Evolutionary conservation across 2,113 vertebrate species (phyloP), one percentile per base, ranked within the genome.

Genomic region (Paedocypris sp.): DNA sequence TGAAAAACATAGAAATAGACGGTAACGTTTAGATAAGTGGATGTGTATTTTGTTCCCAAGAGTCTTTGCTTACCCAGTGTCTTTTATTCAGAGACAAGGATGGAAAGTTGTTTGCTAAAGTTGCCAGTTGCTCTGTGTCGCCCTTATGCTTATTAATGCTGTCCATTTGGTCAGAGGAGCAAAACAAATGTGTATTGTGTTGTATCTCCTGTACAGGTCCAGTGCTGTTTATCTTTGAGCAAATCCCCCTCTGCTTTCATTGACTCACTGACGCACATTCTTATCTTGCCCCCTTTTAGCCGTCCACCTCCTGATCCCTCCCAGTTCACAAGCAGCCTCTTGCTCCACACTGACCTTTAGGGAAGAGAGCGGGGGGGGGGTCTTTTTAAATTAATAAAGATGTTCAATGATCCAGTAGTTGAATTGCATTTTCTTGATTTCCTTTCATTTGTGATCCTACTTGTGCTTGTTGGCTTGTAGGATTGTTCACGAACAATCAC

Each of bases 251-350:
- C 38, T n/a, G 16, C 53, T 43, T 10, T 43, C 15, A 23, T 16
- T 29, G 23, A 41, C 5, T 39, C 52, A 39, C 25, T 38, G 22
- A 46, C 50, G 36, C 51, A 18, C 51, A 23, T 48, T 58, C 54
- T 43, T 58, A 43, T 58, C 54, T 58, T 29, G 7, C 31, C 35
- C 15, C 18, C 38, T 31, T 31, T 18, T 29, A 22, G 8, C 58
- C 42, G 62, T 61, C 65, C 62, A 56, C 68, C 51, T 29, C 62
- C 57, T 62, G 54, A 43, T 56, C 61, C 64, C 69, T 64, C 57
- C 41, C 18, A 33, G n/a, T 64, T 28, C 46, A 31, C 16, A 36
- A 58, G 32, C 53, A 76, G 60, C 71, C 65, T 66, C 71, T 63
- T 64, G 67, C 57, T 64, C 70, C 62, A 76, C 67, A 57, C 59